A percentile compares a stretch with the other conserved stretches of the same genome.
These are phyloP conservation scores for Psophia crepitans DNA, from an alignment of 2,113 vertebrate species.

Conservation along the genomic window DNA sequence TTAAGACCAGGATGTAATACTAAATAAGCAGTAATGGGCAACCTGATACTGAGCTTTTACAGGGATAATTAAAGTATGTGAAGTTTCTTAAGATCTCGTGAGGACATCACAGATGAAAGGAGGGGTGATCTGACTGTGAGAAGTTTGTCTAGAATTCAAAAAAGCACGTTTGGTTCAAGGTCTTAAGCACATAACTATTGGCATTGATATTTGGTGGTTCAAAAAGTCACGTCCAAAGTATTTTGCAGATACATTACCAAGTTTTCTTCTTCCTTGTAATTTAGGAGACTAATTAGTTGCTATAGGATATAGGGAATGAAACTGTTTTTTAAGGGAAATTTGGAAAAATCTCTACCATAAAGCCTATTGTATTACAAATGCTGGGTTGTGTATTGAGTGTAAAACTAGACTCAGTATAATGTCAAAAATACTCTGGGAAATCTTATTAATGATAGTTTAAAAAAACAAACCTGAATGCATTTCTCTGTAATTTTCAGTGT, in stretches of 20 bases:
- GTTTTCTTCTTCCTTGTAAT: too few relatives aligned
- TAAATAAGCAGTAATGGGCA: not conserved
- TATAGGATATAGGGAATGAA: not conserved
- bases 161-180: not conserved
- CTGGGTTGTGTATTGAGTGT: not conserved
- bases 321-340: not conserved
- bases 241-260: not conserved
- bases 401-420: not conserved
- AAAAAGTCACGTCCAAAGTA: not conserved
- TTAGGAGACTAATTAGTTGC: not conserved
- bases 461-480: not conserved
- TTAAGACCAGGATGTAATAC: not conserved
- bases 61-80: not conserved
- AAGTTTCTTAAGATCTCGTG: not conserved
- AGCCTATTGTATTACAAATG: not conserved
- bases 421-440: not conserved
- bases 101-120: not conserved
- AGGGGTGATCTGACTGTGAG: not conserved
- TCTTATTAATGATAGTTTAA: not conserved
- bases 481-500: not conserved
- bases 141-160: not conserved
- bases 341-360: not conserved
- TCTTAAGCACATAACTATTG: not conserved
- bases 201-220: not conserved
- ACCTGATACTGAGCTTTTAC: not conserved